Conservation (phyloP, 1,140 invertebrate genomes). For the Mycetomoellerius zeteki region DNA sequence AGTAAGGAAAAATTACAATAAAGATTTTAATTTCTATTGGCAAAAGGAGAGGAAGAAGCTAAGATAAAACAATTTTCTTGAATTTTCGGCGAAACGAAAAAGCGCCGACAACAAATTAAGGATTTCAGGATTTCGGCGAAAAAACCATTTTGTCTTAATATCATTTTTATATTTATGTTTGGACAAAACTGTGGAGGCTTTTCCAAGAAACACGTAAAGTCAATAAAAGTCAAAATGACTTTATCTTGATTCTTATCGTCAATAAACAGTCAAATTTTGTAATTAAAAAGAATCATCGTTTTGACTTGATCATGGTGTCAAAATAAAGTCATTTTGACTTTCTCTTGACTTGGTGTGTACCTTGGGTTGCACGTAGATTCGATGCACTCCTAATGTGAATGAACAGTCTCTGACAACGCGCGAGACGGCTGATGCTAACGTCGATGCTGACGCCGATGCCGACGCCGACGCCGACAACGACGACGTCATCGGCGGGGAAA, state of each 20-base stretch:
- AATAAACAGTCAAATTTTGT: too few relatives aligned
- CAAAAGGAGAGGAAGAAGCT: background rate
- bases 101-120: background rate
- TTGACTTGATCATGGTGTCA: too few relatives aligned
- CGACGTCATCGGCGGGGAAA: conserved; percentile 45
- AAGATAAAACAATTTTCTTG: background rate
- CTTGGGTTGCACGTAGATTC: background rate
- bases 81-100: background rate
- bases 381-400: conserved; percentile 49
- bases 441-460: conserved; percentile 1
- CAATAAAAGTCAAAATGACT: too few relatives aligned
- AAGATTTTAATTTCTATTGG: background rate
- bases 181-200: background rate
- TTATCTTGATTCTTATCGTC: too few relatives aligned
- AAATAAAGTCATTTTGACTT: too few relatives aligned
- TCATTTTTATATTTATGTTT: background rate
- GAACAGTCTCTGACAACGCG: conserved; percentile 31
- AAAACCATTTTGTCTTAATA: background rate
- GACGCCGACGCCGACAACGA: conserved; percentile 5
- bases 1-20: background rate
- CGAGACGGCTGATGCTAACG: background rate
- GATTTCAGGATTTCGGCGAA: background rate
- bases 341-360: too few relatives aligned
- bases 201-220: too few relatives aligned
- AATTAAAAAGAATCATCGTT: too few relatives aligned